A percentile compares a stretch with the other conserved stretches of the same genome.
phyloP scores from a whole-genome alignment of 2,888 invertebrate species.

The Drosophila algonquin region DNA sequence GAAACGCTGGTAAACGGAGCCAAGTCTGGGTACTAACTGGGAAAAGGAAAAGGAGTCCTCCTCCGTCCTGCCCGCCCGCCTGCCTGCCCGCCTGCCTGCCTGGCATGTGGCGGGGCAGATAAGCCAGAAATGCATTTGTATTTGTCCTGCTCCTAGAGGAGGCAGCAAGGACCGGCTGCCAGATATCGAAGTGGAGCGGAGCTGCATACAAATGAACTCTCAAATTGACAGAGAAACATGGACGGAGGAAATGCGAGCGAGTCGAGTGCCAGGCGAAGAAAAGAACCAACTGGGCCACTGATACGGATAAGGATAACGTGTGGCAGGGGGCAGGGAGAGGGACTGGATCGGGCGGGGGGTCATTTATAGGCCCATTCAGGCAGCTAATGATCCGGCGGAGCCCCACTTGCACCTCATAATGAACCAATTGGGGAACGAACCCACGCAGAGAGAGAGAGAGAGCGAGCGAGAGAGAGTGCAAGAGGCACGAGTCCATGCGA shows the following conservation, averaged over 20 bases:
- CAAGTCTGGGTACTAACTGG: conserved; percentile 6
- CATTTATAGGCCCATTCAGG: not conserved
- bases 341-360: not conserved
- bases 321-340: too few relatives aligned
- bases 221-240: conserved; percentile 67
- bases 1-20: conserved; percentile 42
- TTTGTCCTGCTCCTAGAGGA: conserved; percentile 39
- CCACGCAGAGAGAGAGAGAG: not conserved
- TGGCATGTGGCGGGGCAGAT: conserved; percentile 46
- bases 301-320: conserved; percentile 6
- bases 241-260: conserved; percentile 47
- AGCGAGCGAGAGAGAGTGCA: not conserved
- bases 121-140: conserved; percentile 64
- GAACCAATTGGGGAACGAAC: conserved; percentile 41
- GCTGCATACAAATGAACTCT: conserved; percentile 62
- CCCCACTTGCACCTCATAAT: conserved; percentile 31
- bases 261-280: not conserved
- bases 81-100: not conserved
- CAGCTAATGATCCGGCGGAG: conserved; percentile 6
- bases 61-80: too few relatives aligned
- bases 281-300: conserved; percentile 14
- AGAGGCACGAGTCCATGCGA: not conserved
- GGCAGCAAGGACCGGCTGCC: not conserved
- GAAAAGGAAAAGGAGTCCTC: too few relatives aligned
- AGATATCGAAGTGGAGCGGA: conserved; percentile 20